Percentiles rank a stretch among this genome's conserved stretches.
These are phyloP conservation scores for Bombus consobrinus DNA, from an alignment of 1,140 invertebrate species.

Conservation along the genomic window DNA sequence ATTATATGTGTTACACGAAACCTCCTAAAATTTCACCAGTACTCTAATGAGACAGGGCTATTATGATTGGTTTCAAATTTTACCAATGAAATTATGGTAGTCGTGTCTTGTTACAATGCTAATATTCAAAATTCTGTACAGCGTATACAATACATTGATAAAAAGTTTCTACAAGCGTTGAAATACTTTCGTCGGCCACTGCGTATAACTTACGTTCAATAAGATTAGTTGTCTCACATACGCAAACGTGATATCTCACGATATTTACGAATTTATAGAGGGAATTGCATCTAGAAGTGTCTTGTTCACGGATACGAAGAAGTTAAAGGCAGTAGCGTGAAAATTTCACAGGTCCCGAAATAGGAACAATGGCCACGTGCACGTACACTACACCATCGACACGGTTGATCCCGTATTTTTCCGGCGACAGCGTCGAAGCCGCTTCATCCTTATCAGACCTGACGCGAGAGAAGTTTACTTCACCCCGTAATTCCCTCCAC, in stretches of 20 bases:
- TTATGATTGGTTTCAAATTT: too few relatives aligned
- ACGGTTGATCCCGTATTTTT: constrained; percentile 70
- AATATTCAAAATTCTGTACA: too few relatives aligned
- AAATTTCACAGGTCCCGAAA: constrained; percentile 3
- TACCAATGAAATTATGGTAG: too few relatives aligned
- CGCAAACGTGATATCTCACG: too few relatives aligned
- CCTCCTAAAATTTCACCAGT: too few relatives aligned
- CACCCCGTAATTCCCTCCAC: constrained; percentile 57
- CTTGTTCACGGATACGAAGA: background rate
- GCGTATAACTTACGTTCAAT: background rate
- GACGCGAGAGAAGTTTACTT: constrained; percentile 67
- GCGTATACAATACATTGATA: too few relatives aligned
- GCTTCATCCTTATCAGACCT: constrained; percentile 73
- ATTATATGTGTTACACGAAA: too few relatives aligned
- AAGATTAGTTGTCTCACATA: too few relatives aligned
- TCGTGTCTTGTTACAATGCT: too few relatives aligned
- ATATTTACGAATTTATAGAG: background rate
- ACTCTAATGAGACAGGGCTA: too few relatives aligned
- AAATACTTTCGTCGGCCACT: background rate
- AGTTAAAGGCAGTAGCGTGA: constrained; percentile 20
- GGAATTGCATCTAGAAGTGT: background rate
- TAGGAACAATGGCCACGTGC: constrained; percentile 17
- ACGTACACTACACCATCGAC: background rate
- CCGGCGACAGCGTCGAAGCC: constrained; percentile 70
- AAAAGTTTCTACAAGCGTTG: too few relatives aligned